phyloP scores from a whole-genome alignment of 2,888 invertebrate species.

The Gisinianus flammeolus region DNA sequence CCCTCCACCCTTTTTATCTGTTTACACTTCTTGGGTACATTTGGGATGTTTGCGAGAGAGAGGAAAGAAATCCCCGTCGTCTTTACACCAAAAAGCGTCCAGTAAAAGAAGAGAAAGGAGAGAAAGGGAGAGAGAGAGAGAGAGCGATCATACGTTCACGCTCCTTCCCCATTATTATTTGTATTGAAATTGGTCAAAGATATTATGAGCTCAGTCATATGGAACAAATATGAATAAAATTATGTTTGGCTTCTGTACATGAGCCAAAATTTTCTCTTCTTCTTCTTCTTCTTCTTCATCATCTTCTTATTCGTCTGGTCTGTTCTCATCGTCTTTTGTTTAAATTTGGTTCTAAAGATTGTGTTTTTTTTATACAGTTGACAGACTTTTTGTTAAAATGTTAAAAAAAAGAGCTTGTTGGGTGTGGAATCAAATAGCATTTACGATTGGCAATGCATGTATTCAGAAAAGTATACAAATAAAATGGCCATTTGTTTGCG shows the following conservation, averaged over 20 bases:
- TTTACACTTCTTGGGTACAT: conserved; percentile 28
- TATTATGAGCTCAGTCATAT: background rate
- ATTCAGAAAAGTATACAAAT: too few species aligned
- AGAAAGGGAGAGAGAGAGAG: background rate
- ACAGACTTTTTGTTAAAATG: too few species aligned
- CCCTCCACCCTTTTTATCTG: conserved; percentile 27
- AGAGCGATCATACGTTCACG: background rate
- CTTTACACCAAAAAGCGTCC: background rate
- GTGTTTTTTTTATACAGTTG: background rate
- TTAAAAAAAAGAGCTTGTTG: too few species aligned
- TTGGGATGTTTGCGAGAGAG: background rate
- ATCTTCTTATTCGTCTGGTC: background rate
- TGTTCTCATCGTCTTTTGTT: too few species aligned
- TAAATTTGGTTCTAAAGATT: background rate
- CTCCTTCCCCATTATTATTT: background rate
- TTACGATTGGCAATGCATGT: too few species aligned
- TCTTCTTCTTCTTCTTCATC: background rate
- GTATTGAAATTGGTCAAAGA: background rate
- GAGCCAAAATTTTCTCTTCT: background rate
- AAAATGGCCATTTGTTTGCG: background rate
- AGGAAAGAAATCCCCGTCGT: background rate
- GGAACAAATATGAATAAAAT: conserved; percentile 1
- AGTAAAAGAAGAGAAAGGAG: background rate
- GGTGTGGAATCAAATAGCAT: too few species aligned
- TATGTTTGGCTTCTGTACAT: background rate